phyloP scores from a whole-genome alignment of 2,113 vertebrate species.

The Isurus oxyrinchus region DNA sequence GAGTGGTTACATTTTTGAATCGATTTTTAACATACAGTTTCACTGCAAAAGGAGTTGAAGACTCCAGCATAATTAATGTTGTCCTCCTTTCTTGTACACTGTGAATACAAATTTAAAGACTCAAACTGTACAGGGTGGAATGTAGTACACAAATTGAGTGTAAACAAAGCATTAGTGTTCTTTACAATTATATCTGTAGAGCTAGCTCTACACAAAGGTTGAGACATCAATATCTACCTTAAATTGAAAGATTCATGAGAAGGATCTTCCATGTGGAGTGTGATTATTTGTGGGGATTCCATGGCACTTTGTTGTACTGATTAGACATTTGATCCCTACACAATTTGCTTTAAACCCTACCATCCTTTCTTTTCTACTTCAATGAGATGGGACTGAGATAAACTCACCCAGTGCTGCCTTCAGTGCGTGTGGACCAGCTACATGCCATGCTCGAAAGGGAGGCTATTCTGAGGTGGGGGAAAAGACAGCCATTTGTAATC shows the following conservation, averaged over 20 bases:
- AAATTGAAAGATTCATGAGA: not conserved
- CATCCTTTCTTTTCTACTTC: slow-evolving; percentile 12
- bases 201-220: not conserved
- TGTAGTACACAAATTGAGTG: not conserved
- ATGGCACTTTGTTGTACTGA: not conserved
- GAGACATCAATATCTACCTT: not conserved
- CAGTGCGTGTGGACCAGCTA: slow-evolving; percentile 78
- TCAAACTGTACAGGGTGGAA: not conserved
- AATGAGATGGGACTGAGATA: slow-evolving; percentile 25
- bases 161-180: not conserved
- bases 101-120: not conserved
- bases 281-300: not conserved
- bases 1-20: not conserved
- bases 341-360: not conserved
- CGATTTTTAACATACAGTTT: not conserved
- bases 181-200: not conserved
- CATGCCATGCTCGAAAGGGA: slow-evolving; percentile 96
- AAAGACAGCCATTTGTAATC: slow-evolving; percentile 70
- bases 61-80: not conserved
- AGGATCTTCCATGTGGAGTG: not conserved
- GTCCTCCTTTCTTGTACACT: not conserved
- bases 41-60: not conserved
- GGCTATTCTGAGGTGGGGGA: slow-evolving; percentile 91
- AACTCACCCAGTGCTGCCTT: slow-evolving; percentile 84
- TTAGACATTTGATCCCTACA: not conserved